Percentiles rank a stretch among this genome's conserved stretches.
Evolutionary conservation across 2,797 vertebrate genomes (phyloP).

Genomic region (Tiaroga cobitis): DNA sequence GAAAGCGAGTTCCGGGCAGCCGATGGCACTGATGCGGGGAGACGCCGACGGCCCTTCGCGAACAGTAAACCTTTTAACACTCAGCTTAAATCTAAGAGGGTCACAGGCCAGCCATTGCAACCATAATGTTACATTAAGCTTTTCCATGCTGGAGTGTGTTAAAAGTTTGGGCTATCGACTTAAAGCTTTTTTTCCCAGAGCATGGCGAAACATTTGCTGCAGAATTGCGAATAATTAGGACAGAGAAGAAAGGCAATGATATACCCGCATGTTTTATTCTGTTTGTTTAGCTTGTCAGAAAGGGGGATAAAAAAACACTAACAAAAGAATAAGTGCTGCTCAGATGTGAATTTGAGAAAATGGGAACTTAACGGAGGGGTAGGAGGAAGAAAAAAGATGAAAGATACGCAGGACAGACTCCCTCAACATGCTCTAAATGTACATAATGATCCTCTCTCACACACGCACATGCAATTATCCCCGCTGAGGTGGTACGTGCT

Average conservation of each 20-base stretch:
- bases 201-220: slow-evolving; percentile 11
- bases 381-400: slow-evolving; percentile 16
- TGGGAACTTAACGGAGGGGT: slow-evolving; percentile 4
- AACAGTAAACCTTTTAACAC: slow-evolving; percentile 46
- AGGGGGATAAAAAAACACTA: background rate
- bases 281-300: slow-evolving; percentile 34
- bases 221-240: slow-evolving; percentile 32
- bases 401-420: slow-evolving; percentile 37
- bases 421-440: slow-evolving; percentile 6
- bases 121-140: slow-evolving; percentile 39
- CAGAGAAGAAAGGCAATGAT: slow-evolving; percentile 16
- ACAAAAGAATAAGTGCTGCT: slow-evolving; percentile 40
- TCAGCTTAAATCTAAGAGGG: slow-evolving; percentile 47
- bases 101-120: slow-evolving; percentile 45
- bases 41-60: background rate
- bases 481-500: slow-evolving; percentile 7
- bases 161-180: slow-evolving; percentile 31
- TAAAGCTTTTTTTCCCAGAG: slow-evolving; percentile 11
- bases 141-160: slow-evolving; percentile 21
- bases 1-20: slow-evolving; percentile 3
- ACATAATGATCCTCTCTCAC: slow-evolving; percentile 29
- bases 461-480: slow-evolving; percentile 1
- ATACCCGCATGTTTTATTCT: slow-evolving; percentile 23
- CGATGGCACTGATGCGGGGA: slow-evolving; percentile 9
- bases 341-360: slow-evolving; percentile 41